Base-by-base conservation (phyloP, 2,888 invertebrate genomes). In the Mesopsocus fuscifrons region DNA sequence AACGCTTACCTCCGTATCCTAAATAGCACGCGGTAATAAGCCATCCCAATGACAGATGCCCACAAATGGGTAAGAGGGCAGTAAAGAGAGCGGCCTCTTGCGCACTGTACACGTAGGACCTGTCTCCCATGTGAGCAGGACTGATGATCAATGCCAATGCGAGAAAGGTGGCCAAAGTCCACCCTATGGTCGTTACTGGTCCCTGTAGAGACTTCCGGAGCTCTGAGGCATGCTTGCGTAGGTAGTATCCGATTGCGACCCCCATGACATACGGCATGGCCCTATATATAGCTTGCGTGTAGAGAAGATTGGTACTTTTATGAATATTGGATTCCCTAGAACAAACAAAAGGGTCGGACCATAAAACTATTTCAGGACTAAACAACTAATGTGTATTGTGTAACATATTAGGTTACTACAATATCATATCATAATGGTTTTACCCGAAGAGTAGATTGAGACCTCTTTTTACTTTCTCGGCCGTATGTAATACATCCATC, bases 201-300 rank as follows among this genome's bases (percentile, higher is more conserved):
- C 72, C 56, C 41, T 41, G 22, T 46, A 42, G 3, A 18, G 15
- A 16, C 6, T 26, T 11, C 26, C 26, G 26, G 11, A 32, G 23
- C 13, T 8, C 11, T 11, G 4, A 5, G 13, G 9, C 32, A 8
- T 32, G 15, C 30, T 22, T n/a, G 11, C 23, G 26, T 16, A 50
- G 41, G 8, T 35, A 69, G 56, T 22, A 74, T 59, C 77, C 78
- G 38, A 75, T 62, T 3, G 67, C 69, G 3, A 77, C 59, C 2
- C 78, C 78, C 40, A 73, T 61, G 16, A 77, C 56, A 54, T 77
- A 77, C 0, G 77, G 68, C 1, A 77, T 73, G 2, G 71, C 72
- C 40, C 78, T 69, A 47, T 76, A 73, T 3, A 74, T 55, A 1
- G 72, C 63, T 15, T 74, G 66, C 5, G 65, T 63, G 53, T 75